Evolutionary conservation across 2,797 vertebrate genomes (phyloP), one percentile per base, ranked within the genome.

Genomic region (Hozukius guyotensis): DNA sequence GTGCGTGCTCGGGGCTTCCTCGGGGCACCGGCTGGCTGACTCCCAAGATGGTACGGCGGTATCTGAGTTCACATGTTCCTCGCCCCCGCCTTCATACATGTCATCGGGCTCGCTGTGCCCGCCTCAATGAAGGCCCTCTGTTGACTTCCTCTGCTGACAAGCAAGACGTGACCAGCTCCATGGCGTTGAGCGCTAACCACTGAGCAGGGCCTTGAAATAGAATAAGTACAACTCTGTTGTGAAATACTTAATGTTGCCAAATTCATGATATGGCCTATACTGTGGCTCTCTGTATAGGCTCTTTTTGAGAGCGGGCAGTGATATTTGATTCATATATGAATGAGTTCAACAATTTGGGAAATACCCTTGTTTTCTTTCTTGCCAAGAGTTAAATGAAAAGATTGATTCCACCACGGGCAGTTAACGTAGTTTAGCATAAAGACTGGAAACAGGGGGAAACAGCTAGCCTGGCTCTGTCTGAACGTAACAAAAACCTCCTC

Each of bases 131-230:
- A 91, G 84, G 83, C 88, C 77, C 87, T 89, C 90, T 87, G 92
- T 90, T 87, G 77, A 94, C 95, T 95, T 96, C 95, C 94, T 95
- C 91, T 94, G 95, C 87, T 95, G 94, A 96, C 94, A 96, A 94
- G 92, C 31, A 59, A 85, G 84, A 87, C 36, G 49, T 77, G 89
- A 91, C 77, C 83, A 80, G 81, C 86, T 83, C 72, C 27, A 6
- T 68, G 82, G 86, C 64, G 76, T 83, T 92, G 85, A 93, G 84
- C 78, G 8, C 85, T 85, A 85, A 86, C 84, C 90, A 70, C 88
- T 79, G 62, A 90, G 85, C 84, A 42, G 81, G 49, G 78, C 77
- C 78, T 74, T 84, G 59, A 81, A 86, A 81, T 49, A 85, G 90
- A 88, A 95, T 91, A 93, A 92, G 91, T 83, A 84, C 87, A 87